These are phyloP conservation scores for Folsomia candida DNA, from an alignment of 2,888 invertebrate genomes.

Conservation along the genomic window DNA sequence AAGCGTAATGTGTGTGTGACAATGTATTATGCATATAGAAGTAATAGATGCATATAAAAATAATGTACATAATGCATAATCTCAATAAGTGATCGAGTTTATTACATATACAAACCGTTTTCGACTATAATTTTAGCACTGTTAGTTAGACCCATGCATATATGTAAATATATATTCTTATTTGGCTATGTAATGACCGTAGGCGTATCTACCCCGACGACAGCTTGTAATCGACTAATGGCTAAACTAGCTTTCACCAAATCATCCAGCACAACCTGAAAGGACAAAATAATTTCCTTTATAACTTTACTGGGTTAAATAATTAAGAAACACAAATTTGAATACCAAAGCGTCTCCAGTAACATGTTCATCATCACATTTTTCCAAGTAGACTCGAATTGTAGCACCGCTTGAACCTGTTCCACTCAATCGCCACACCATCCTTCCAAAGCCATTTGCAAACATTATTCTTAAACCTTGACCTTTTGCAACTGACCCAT, in stretches of 20 bases:
- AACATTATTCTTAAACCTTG: constrained; percentile 92
- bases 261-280: constrained; percentile 73
- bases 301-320: not conserved
- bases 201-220: constrained; percentile 85
- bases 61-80: no score
- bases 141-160: no score
- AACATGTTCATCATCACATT: constrained; percentile 65
- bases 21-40: no score
- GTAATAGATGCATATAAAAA: no score
- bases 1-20: no score
- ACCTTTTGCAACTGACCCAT: constrained; percentile 58
- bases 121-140: no score
- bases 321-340: not conserved
- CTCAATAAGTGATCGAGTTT: no score
- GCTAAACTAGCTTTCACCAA: constrained; percentile 83
- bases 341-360: constrained; percentile 39
- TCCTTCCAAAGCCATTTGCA: constrained; percentile 81
- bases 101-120: no score
- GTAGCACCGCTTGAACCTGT: constrained; percentile 98
- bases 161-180: no score
- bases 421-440: constrained; percentile 91
- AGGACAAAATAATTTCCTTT: constrained; percentile 17
- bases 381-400: constrained; percentile 91
- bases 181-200: constrained; percentile 86
- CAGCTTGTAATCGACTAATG: constrained; percentile 74